Conservation (phyloP, 2,888 invertebrate genomes). For the Coleophora deauratella region DNA sequence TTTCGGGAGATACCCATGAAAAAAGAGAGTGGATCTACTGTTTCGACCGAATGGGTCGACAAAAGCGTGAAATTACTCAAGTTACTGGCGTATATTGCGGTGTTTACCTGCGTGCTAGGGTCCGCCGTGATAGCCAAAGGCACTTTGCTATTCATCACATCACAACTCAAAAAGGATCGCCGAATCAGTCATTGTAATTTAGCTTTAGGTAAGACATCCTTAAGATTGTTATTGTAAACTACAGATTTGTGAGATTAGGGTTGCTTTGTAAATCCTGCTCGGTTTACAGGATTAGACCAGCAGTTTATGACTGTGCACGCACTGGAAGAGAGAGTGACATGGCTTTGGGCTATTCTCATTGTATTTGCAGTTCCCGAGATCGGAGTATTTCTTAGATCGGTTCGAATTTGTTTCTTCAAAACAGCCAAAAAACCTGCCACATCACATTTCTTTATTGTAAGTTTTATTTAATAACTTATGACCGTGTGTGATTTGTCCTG, state of each 20-base stretch:
- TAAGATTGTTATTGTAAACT: no score
- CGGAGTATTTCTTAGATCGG: constrained; percentile 80
- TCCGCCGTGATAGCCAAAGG: constrained; percentile 83
- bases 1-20: constrained; percentile 83
- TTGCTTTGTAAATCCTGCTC: background rate
- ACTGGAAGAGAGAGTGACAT: constrained; percentile 78
- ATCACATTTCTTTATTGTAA: constrained; percentile 73
- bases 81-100: constrained; percentile 78
- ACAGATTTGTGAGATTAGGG: background rate
- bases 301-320: constrained; percentile 77
- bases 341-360: constrained; percentile 87
- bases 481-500: no score
- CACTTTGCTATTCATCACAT: constrained; percentile 81
- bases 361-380: constrained; percentile 85
- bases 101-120: constrained; percentile 78
- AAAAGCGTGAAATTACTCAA: constrained; percentile 77
- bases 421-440: constrained; percentile 72
- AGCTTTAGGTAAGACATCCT: constrained; percentile 37
- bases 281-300: constrained; percentile 70
- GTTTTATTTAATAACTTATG: constrained; percentile 18
- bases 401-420: constrained; percentile 84
- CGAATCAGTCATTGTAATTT: constrained; percentile 76
- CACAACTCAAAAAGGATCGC: constrained; percentile 75
- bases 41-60: constrained; percentile 75
- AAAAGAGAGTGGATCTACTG: constrained; percentile 79